Percentiles rank a stretch among this genome's conserved stretches.
Conservation (phyloP, 2,888 invertebrate species). For the Andrena bucephala region DNA sequence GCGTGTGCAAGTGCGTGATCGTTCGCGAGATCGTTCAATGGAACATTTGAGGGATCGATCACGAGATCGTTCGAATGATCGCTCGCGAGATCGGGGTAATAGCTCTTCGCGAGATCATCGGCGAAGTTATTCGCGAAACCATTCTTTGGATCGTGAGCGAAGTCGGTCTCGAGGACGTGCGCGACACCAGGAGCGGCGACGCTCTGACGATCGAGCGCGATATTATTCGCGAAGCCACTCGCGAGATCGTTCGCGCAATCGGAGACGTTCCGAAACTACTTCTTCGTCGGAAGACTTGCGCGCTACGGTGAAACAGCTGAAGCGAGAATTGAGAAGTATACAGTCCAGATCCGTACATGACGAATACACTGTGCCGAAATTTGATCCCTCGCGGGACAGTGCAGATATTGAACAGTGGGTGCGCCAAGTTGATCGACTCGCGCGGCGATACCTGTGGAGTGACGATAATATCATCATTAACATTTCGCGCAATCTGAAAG, state of each 20-base stretch:
- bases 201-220: neutral
- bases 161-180: no score
- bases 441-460: neutral
- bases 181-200: no score
- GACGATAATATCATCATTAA: neutral
- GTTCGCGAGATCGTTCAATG: no score
- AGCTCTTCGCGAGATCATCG: neutral
- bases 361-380: neutral
- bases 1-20: neutral
- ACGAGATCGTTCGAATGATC: neutral
- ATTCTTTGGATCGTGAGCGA: neutral
- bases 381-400: slow-evolving; percentile 5
- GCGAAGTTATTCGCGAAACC: neutral
- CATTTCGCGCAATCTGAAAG: neutral
- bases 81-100: neutral
- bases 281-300: slow-evolving; percentile 9
- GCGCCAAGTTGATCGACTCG: slow-evolving; percentile 6
- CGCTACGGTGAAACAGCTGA: neutral
- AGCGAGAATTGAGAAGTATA: neutral
- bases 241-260: neutral
- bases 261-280: neutral
- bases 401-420: slow-evolving; percentile 22
- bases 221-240: neutral
- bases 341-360: neutral
- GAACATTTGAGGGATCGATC: no score